phyloP scores from a whole-genome alignment of 37 sponge, comb jelly and placozoan species.

The Tethya wilhelma region DNA sequence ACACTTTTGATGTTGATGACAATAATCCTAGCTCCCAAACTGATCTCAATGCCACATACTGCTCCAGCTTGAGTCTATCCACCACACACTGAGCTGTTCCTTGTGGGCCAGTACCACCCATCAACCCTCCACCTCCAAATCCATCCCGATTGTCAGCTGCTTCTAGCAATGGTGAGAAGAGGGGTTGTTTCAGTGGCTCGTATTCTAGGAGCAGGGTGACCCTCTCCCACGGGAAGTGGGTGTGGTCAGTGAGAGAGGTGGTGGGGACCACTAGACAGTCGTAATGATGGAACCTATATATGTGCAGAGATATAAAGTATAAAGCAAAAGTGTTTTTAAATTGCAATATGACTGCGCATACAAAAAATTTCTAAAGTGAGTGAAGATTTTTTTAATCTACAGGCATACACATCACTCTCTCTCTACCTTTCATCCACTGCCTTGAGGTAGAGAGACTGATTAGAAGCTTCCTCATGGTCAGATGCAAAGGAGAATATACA shows the following conservation, averaged over 20 bases:
- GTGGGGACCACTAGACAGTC: constrained; percentile 71
- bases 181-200: constrained; percentile 22
- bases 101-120: too few species aligned
- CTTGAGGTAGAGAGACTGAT: constrained; percentile 46
- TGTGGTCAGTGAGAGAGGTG: not conserved
- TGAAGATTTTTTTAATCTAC: too few species aligned
- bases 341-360: too few species aligned
- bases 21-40: constrained; percentile 31
- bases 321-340: too few species aligned
- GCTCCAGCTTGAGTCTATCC: constrained; percentile 23
- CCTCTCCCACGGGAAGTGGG: constrained; percentile 76
- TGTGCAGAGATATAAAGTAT: too few species aligned
- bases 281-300: constrained; percentile 67
- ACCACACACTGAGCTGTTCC: not conserved
- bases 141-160: not conserved
- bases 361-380: too few species aligned
- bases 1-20: not conserved
- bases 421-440: constrained; percentile 56
- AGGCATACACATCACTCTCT: too few species aligned
- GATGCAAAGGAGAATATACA: constrained; percentile 65
- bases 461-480: constrained; percentile 6
- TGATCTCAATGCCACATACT: constrained; percentile 47
- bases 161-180: too few species aligned
- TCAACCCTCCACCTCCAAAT: not conserved
- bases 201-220: constrained; percentile 70